Evolutionary conservation across 2,797 vertebrate species (phyloP).

Genomic region (Sebastes hopkinsi): DNA sequence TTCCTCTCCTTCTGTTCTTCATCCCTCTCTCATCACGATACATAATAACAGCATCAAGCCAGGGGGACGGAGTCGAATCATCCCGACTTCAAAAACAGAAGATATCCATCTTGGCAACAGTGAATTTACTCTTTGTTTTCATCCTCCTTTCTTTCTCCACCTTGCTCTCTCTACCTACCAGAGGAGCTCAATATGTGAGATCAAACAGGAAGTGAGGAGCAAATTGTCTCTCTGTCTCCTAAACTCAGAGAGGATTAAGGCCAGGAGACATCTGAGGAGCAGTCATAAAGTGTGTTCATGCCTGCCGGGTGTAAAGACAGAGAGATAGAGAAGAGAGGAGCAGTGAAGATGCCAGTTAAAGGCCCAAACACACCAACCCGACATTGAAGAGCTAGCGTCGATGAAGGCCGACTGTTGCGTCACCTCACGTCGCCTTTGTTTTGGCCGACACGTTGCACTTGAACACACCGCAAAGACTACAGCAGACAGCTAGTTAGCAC

Average conservation of each 20-base stretch:
- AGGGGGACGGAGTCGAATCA: constrained; percentile 35
- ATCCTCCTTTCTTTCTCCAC: constrained; percentile 17
- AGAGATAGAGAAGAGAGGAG: background rate
- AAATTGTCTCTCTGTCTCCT: constrained; percentile 53
- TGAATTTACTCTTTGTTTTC: constrained; percentile 44
- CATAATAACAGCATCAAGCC: constrained; percentile 51
- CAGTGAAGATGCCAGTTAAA: background rate
- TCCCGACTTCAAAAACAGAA: constrained; percentile 57
- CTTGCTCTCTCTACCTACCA: constrained; percentile 28
- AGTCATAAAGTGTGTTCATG: constrained; percentile 45
- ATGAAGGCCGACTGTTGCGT: too few species aligned
- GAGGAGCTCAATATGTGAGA: constrained; percentile 53
- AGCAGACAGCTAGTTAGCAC: too few species aligned
- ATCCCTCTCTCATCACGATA: constrained; percentile 43
- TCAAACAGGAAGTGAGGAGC: constrained; percentile 56
- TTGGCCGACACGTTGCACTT: too few species aligned
- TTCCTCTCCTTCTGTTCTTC: constrained; percentile 27
- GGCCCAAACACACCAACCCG: too few species aligned
- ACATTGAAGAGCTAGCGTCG: too few species aligned
- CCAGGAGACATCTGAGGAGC: constrained; percentile 44
- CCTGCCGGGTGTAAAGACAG: constrained; percentile 17
- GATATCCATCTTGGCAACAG: constrained; percentile 46
- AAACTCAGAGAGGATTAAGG: constrained; percentile 42
- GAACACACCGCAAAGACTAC: too few species aligned
- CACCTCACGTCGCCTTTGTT: too few species aligned